Conservation (phyloP, 2,888 invertebrate genomes). For the Gymnoscelis rufifasciata region DNA sequence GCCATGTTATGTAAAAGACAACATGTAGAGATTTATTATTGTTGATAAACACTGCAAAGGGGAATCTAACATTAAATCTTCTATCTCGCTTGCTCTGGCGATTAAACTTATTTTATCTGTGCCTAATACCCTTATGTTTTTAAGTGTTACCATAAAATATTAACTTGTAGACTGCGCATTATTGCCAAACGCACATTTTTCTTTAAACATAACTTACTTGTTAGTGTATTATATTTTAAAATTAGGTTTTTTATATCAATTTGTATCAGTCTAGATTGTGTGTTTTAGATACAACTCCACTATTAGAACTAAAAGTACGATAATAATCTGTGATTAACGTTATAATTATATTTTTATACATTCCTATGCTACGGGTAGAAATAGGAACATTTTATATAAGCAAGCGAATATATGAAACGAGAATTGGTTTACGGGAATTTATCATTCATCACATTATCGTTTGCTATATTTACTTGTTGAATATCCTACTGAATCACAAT, state of each 20-base stretch:
- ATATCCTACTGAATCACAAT: conserved; percentile 10
- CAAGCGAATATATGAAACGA: conserved; percentile 1
- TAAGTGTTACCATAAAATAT: background rate
- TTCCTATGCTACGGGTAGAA: conserved; percentile 72
- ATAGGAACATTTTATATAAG: conserved; percentile 26
- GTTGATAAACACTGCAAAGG: conserved; percentile 7
- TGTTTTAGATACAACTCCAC: conserved; percentile 11
- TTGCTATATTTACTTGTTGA: conserved; percentile 18
- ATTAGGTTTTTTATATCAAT: background rate
- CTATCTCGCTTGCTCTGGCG: background rate
- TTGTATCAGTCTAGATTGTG: background rate
- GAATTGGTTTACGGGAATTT: background rate
- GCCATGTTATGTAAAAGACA: conserved; percentile 33
- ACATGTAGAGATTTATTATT: conserved; percentile 20
- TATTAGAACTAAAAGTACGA: conserved; percentile 38
- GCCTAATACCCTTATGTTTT: background rate
- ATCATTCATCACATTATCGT: conserved; percentile 4
- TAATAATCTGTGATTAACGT: conserved; percentile 60
- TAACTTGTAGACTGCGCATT: conserved; percentile 22
- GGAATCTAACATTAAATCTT: background rate
- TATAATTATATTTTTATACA: conserved; percentile 73
- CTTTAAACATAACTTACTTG: too few relatives aligned
- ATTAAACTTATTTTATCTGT: too few relatives aligned
- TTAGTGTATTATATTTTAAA: background rate
- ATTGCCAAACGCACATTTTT: conserved; percentile 22